Evolutionary conservation across 2,797 vertebrate species (phyloP).

Genomic region (Anas acuta): DNA sequence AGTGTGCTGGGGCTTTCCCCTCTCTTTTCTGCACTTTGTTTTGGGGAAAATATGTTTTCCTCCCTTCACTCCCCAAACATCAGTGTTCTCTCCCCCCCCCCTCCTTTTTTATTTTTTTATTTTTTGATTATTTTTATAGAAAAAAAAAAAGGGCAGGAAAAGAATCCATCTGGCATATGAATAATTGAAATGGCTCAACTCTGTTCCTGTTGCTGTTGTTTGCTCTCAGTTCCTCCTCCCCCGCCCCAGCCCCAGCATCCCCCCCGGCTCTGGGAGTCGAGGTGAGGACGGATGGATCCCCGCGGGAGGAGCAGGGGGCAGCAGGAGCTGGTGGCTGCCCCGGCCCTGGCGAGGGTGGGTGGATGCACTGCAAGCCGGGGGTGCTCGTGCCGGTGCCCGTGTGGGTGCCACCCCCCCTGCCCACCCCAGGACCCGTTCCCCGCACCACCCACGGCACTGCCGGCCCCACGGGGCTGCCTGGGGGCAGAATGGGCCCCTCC

Average conservation of each 20-base stretch:
- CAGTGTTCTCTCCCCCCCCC: not conserved
- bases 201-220: constrained; percentile 98
- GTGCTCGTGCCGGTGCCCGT: not conserved
- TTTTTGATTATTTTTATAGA: constrained; percentile 69
- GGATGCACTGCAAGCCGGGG: not conserved
- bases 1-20: constrained; percentile 42
- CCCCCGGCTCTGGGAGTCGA: constrained; percentile 83
- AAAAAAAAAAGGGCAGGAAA: constrained; percentile 86
- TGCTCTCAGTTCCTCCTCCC: constrained; percentile 82
- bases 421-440: not conserved
- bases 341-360: not conserved
- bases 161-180: constrained; percentile 98
- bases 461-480: not conserved
- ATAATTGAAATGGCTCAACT: constrained; percentile 99
- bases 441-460: rapidly evolving
- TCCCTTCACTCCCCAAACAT: constrained; percentile 32
- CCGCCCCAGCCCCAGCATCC: constrained; percentile 79
- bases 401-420: not conserved
- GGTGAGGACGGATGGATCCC: constrained; percentile 66
- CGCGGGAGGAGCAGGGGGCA: not conserved
- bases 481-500: not conserved
- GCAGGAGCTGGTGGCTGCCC: not conserved
- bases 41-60: constrained; percentile 59
- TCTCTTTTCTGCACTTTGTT: constrained; percentile 58
- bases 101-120: not conserved